Evolutionary conservation across 2,113 vertebrate genomes (phyloP).

Genomic region (Festucalex cinctus): DNA sequence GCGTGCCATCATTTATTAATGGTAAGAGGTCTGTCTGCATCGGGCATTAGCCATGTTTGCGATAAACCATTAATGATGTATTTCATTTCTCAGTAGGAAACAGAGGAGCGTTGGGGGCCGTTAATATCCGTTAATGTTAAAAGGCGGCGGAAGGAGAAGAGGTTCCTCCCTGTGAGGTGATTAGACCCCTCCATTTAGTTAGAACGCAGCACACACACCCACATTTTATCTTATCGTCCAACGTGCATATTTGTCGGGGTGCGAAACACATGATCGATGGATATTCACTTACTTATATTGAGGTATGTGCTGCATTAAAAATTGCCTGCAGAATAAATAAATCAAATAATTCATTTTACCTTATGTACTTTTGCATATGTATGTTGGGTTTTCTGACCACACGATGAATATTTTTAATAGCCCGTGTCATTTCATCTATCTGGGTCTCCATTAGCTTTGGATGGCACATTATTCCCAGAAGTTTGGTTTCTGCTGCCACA

Average conservation of each 20-base stretch:
- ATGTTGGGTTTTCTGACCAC: neutral
- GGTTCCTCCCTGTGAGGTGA: slow-evolving; percentile 65
- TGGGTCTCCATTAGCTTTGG: too few species aligned
- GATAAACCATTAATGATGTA: slow-evolving; percentile 72
- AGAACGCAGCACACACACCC: slow-evolving; percentile 27
- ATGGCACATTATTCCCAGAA: too few species aligned
- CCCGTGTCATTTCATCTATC: too few species aligned
- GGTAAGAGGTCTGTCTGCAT: slow-evolving; percentile 69
- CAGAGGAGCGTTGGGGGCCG: slow-evolving; percentile 59
- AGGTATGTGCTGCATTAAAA: neutral
- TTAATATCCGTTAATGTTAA: slow-evolving; percentile 71
- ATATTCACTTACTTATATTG: slow-evolving; percentile 1
- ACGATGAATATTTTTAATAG: neutral
- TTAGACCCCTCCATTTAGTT: slow-evolving; percentile 68
- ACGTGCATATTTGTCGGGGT: neutral
- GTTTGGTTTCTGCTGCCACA: too few species aligned
- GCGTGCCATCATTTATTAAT: slow-evolving; percentile 67
- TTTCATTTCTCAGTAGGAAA: slow-evolving; percentile 70
- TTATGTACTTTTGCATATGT: neutral
- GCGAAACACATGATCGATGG: slow-evolving; percentile 1
- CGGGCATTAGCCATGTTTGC: slow-evolving; percentile 69
- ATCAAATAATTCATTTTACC: neutral
- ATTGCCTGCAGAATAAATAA: neutral
- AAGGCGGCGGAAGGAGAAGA: slow-evolving; percentile 62
- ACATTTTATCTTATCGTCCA: neutral